Percentiles rank a stretch among this genome's conserved stretches.
Conservation (phyloP, 2,113 vertebrate genomes). For the Bos indicus region DNA sequence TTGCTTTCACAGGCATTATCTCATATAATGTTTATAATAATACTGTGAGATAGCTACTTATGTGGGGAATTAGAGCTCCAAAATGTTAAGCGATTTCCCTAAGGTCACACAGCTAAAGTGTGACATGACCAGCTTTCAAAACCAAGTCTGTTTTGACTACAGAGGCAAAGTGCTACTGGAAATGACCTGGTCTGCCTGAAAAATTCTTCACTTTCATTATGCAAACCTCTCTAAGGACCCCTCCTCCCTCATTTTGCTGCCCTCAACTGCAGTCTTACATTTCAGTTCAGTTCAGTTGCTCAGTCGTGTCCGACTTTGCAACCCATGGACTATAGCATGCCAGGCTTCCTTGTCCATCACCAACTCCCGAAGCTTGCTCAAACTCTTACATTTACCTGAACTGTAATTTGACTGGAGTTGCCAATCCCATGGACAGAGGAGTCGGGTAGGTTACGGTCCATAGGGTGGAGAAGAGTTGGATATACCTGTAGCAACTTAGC, state of each 20-base stretch:
- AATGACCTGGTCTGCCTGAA: not conserved
- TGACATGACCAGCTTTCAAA: not conserved
- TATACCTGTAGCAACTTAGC: not conserved
- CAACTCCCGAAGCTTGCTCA: not conserved
- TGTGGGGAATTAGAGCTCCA: not conserved
- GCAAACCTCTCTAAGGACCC: not conserved
- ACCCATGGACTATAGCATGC: not conserved
- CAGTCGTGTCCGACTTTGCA: not conserved
- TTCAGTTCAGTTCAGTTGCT: not conserved
- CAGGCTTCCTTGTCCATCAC: not conserved
- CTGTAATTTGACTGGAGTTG: not conserved
- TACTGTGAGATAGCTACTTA: not conserved
- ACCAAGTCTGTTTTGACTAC: not conserved
- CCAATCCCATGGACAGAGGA: not conserved
- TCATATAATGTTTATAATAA: not conserved
- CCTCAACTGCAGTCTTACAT: too few relatives aligned
- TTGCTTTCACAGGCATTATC: not conserved
- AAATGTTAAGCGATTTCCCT: not conserved
- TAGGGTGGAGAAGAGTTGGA: not conserved
- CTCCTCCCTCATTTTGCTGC: not conserved
- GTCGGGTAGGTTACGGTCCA: not conserved
- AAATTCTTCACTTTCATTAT: not conserved
- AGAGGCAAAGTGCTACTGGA: not conserved
- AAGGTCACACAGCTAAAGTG: not conserved
- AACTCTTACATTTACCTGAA: not conserved